A percentile compares a stretch with the other conserved stretches of the same genome.
Conservation (phyloP, 2,888 invertebrate species). For the Melieria omissa region DNA sequence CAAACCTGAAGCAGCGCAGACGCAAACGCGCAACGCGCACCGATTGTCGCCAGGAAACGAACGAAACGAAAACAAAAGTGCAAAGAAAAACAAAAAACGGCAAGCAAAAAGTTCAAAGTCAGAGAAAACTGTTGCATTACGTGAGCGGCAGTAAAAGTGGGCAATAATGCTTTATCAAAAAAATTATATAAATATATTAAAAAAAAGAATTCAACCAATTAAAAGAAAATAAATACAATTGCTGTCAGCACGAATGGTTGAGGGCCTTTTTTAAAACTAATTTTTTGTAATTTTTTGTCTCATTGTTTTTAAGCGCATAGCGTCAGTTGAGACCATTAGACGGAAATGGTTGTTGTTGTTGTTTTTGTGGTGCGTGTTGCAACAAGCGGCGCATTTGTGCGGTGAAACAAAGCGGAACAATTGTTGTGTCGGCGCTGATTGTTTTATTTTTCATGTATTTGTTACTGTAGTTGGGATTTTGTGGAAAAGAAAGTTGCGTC, state of each 20-base stretch:
- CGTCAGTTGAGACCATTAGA: too few species aligned
- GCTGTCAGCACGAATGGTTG: too few species aligned
- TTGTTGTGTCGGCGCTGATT: background rate
- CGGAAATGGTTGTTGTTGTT: too few species aligned
- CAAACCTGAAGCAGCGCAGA: constrained; percentile 53
- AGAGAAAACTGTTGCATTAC: constrained; percentile 24
- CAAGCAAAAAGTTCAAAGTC: background rate
- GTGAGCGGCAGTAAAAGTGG: background rate
- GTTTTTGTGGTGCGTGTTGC: too few species aligned
- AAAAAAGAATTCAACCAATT: too few species aligned
- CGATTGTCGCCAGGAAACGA: background rate
- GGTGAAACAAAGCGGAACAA: constrained; percentile 19
- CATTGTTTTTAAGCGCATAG: too few species aligned
- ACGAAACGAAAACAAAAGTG: constrained; percentile 33
- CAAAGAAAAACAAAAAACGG: constrained; percentile 7
- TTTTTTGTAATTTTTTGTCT: too few species aligned
- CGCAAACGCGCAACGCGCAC: constrained; percentile 23
- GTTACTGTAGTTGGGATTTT: background rate
- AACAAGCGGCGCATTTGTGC: too few species aligned
- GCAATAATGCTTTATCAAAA: too few species aligned
- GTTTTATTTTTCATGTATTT: background rate
- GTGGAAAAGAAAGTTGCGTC: background rate
- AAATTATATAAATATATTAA: too few species aligned
- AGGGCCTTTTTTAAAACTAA: too few species aligned
- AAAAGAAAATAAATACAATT: too few species aligned